Evolutionary conservation across 2,888 invertebrate genomes (phyloP), one percentile per base, ranked within the genome.

Genomic region (Platerodrilus igneus): DNA sequence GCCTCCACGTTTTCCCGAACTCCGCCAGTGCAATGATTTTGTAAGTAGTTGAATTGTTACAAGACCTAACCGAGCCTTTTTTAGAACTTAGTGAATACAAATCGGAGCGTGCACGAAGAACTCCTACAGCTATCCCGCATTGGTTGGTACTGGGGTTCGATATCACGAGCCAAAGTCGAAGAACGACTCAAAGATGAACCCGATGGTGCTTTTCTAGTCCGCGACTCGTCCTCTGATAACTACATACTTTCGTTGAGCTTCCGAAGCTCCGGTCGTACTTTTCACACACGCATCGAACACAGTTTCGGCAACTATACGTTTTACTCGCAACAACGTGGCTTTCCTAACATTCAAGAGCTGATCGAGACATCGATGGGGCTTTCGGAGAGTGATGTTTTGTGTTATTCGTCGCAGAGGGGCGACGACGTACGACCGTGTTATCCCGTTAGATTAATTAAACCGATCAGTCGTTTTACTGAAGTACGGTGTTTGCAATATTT

Each of bases 91-190:
- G 25, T 8, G 6, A 22, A 35, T 30, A 17, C 22, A 3, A 39
- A 40, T n/a, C 30, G 37, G 4, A 51, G 54, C 8, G 37, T 58
- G 15, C 50, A 57, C 29, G 58, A 59, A 31, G 64, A 67, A 50
- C 54, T 66, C n/a, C 55, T 55, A 2, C 60, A 54, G 35, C 47
- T 68, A 11, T 53, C 62, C 55, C 59, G 81, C 67, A 70, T 74
- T 59, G 80, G 78, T 23, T 87, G 87, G 86, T 88, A 88, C 63
- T 89, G 87, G 87, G 88, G 87, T 9, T 81, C 85, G 33, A 76
- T 87, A 50, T 77, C 81, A 1, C 75, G 82, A 48, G 73, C 75
- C 20, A 82, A 84, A 60, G 85, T 87, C 0, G 84, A 86, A 60
- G 73, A 76, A 37, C 79, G 79, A 57, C 67, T 87, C 17, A 66